A percentile compares a stretch with the other conserved stretches of the same genome.
Evolutionary conservation across 2,888 invertebrate species (phyloP).

Genomic region (Vannuccia rotundouncinata): DNA sequence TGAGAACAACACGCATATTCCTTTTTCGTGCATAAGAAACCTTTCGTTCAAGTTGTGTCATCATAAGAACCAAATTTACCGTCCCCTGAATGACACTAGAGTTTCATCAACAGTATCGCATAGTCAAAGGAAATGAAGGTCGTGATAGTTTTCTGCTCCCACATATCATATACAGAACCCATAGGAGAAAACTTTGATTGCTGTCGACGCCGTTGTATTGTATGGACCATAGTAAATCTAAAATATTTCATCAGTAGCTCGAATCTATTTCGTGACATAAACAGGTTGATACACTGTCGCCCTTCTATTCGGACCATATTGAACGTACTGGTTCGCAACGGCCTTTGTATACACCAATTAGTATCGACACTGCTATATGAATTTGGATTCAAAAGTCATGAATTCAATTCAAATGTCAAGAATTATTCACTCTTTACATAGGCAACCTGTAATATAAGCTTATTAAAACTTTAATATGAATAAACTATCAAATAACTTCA

Average conservation of each 20-base stretch:
- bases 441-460: too few relatives aligned
- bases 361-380: not conserved
- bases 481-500: too few relatives aligned
- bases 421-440: too few relatives aligned
- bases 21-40: not conserved
- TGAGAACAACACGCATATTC: not conserved
- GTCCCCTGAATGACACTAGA: slow-evolving; percentile 16
- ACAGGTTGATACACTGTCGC: not conserved
- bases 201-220: not conserved
- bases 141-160: not conserved
- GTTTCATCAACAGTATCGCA: slow-evolving; percentile 21
- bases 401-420: too few relatives aligned
- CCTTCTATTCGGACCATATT: not conserved
- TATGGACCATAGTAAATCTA: not conserved
- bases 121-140: not conserved
- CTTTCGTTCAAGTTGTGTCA: not conserved
- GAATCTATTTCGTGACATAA: slow-evolving; percentile 17
- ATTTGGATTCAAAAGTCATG: not conserved
- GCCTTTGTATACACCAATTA: slow-evolving; percentile 14
- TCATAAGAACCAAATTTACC: not conserved
- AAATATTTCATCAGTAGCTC: slow-evolving; percentile 8
- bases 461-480: too few relatives aligned
- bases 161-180: slow-evolving; percentile 7
- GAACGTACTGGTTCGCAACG: not conserved
- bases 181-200: slow-evolving; percentile 8